Conservation (phyloP, 2,797 vertebrate species). For the Etheostoma nigrum region DNA sequence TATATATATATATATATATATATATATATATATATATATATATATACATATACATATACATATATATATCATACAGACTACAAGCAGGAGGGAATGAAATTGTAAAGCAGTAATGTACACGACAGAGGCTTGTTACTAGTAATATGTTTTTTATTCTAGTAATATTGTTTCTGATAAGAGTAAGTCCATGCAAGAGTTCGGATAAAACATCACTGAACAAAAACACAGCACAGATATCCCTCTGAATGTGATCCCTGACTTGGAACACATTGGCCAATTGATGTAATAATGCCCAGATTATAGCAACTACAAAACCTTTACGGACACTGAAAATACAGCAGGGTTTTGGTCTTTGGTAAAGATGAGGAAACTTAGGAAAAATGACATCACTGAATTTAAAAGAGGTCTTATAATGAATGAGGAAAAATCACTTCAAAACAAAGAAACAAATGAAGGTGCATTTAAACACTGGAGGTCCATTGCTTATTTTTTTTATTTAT, state of each 20-base stretch:
- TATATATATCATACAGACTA: background rate
- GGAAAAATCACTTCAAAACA: conserved; percentile 34
- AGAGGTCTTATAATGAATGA: conserved; percentile 36
- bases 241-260: conserved; percentile 44
- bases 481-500: conserved; percentile 46
- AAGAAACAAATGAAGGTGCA: conserved; percentile 68
- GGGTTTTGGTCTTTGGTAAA: conserved; percentile 75
- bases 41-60: too few species aligned
- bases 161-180: conserved; percentile 66
- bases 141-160: conserved; percentile 67
- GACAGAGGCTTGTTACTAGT: conserved; percentile 28
- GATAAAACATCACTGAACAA: conserved; percentile 63
- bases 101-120: conserved; percentile 6
- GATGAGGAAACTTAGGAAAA: conserved; percentile 45
- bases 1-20: too few species aligned
- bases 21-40: too few species aligned
- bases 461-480: conserved; percentile 64
- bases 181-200: conserved; percentile 78
- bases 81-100: background rate
- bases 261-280: conserved; percentile 13
- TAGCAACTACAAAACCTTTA: conserved; percentile 38
- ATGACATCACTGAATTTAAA: conserved; percentile 51
- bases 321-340: conserved; percentile 51
- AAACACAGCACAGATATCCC: conserved; percentile 52
- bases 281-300: conserved; percentile 23